These are phyloP conservation scores for Cheilosia scutellata DNA, from an alignment of 2,888 invertebrate genomes.

Conservation along the genomic window DNA sequence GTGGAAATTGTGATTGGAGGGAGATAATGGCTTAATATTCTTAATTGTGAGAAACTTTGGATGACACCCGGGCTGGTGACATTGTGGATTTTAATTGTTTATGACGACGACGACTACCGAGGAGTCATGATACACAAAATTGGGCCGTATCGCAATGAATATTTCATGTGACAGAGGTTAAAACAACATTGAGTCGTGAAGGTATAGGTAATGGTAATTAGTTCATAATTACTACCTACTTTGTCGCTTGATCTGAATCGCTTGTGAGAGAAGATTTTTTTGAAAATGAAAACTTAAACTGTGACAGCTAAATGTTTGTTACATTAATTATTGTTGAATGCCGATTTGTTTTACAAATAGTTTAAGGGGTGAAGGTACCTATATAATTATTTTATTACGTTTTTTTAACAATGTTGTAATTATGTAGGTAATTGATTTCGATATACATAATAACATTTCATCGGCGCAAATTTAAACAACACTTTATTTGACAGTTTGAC, in stretches of 20 bases:
- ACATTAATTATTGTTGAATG: neutral
- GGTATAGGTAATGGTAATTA: conserved; percentile 1
- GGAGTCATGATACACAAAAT: neutral
- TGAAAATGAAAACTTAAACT: neutral
- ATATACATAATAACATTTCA: too few species aligned
- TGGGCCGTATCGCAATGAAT: conserved; percentile 27
- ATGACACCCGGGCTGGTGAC: conserved; percentile 53
- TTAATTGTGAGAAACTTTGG: conserved; percentile 71
- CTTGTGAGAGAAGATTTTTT: neutral
- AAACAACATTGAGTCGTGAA: neutral
- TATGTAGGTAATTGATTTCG: too few species aligned
- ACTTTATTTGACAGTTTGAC: too few species aligned
- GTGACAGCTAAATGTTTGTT: neutral
- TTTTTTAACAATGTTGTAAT: too few species aligned
- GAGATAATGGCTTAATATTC: conserved; percentile 73
- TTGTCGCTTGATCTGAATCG: neutral
- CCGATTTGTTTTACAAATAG: neutral
- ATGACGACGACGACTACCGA: neutral
- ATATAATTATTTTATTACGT: neutral
- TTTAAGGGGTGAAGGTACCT: neutral
- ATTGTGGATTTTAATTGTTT: conserved; percentile 51
- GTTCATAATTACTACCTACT: neutral
- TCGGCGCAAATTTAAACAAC: too few species aligned
- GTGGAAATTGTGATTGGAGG: conserved; percentile 65
- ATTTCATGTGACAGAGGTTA: conserved; percentile 6